Evolutionary conservation across 2,888 invertebrate species (phyloP).

Genomic region (Drosophila infuscata): DNA sequence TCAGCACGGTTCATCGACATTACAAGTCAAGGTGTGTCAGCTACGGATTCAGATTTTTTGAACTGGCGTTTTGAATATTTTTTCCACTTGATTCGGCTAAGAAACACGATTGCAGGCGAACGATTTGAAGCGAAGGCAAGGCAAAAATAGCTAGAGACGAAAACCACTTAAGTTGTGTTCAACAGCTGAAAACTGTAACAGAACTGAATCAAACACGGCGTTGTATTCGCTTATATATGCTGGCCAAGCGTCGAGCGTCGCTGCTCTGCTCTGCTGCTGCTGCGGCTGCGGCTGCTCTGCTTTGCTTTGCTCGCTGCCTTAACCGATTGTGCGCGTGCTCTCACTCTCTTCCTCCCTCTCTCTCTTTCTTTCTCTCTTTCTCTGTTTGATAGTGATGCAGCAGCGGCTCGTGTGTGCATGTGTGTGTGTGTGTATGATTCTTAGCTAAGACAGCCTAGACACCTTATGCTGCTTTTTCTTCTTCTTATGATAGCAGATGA

Average conservation of each 20-base stretch:
- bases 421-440: slow-evolving; percentile 9
- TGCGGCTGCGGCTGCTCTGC: slow-evolving; percentile 3
- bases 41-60: slow-evolving; percentile 8
- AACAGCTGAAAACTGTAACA: slow-evolving; percentile 83
- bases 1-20: slow-evolving; percentile 79
- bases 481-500: slow-evolving; percentile 1
- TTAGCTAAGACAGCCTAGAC: slow-evolving; percentile 10
- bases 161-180: slow-evolving; percentile 74
- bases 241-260: slow-evolving; percentile 23
- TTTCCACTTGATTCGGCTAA: slow-evolving; percentile 37
- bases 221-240: slow-evolving; percentile 76
- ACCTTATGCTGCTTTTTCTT: slow-evolving; percentile 9
- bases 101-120: slow-evolving; percentile 27
- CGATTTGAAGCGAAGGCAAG: not conserved
- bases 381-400: slow-evolving; percentile 10
- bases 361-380: slow-evolving; percentile 7
- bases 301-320: slow-evolving; percentile 12
- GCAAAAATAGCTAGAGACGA: slow-evolving; percentile 6
- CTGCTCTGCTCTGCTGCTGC: slow-evolving; percentile 6
- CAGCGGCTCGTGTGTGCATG: slow-evolving; percentile 21
- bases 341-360: slow-evolving; percentile 12
- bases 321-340: slow-evolving; percentile 13
- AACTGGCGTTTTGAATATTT: slow-evolving; percentile 14
- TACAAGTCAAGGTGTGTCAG: slow-evolving; percentile 69
- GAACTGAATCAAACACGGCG: slow-evolving; percentile 74